A percentile compares a stretch with the other conserved stretches of the same genome.
Evolutionary conservation across 1,140 invertebrate species (phyloP).

Genomic region (Aphis craccivora): DNA sequence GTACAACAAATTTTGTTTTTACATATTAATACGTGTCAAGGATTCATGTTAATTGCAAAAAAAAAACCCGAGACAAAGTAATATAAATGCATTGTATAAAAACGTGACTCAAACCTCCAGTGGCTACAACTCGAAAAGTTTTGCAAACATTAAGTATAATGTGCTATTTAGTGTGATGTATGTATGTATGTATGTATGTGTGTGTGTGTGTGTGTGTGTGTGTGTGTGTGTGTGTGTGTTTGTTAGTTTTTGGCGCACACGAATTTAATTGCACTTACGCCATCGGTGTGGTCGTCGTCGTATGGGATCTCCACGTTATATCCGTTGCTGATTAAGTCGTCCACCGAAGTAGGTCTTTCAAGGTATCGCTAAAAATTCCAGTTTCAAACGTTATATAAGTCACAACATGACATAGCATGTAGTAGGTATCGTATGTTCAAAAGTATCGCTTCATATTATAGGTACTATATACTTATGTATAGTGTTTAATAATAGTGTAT

Average conservation of each 20-base stretch:
- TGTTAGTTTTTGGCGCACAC: conserved; percentile 36
- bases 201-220: background rate
- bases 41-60: background rate
- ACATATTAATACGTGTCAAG: background rate
- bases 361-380: conserved; percentile 59
- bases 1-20: background rate
- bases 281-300: conserved; percentile 41
- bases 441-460: background rate
- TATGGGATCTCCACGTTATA: conserved; percentile 58
- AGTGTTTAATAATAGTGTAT: background rate
- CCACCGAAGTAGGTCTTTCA: conserved; percentile 56
- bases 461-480: too few species aligned
- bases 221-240: background rate
- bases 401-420: background rate
- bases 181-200: background rate
- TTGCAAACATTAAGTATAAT: background rate
- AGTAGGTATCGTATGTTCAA: background rate
- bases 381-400: conserved; percentile 8
- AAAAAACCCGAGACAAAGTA: background rate
- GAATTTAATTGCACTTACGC: conserved; percentile 58
- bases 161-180: background rate
- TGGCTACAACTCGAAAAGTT: background rate
- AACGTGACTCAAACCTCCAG: conserved; percentile 20
- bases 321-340: conserved; percentile 59
- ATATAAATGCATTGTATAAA: background rate